Evolutionary conservation across 2,113 vertebrate species (phyloP).

Genomic region (Noturus placidus): DNA sequence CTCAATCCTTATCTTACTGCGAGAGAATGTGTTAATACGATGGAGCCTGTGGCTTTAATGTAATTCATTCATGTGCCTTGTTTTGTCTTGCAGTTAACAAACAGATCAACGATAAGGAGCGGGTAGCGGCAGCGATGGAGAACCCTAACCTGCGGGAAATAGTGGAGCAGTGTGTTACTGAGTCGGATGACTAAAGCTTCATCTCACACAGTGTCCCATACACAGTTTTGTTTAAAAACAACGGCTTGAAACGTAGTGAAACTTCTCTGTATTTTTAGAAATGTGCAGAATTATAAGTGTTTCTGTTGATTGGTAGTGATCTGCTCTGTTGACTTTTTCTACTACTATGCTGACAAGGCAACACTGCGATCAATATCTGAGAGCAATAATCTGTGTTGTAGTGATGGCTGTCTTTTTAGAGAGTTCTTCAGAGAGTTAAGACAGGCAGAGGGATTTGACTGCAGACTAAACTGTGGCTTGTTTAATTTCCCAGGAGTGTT

Average conservation of each 20-base stretch:
- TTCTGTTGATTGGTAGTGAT: not conserved
- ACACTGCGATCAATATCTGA: not conserved
- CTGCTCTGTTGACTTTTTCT: not conserved
- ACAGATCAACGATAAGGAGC: constrained; percentile 98
- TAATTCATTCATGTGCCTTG: not conserved
- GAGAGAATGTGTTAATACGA: constrained; percentile 9
- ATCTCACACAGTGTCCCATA: not conserved
- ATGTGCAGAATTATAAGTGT: not conserved
- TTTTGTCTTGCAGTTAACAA: constrained; percentile 85
- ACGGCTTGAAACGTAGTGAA: not conserved
- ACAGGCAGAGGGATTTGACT: not conserved
- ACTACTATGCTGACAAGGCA: not conserved
- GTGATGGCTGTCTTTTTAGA: not conserved
- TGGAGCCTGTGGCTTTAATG: not conserved
- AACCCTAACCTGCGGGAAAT: constrained; percentile 92
- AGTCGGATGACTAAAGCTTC: constrained; percentile 81
- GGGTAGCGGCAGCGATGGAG: constrained; percentile 98
- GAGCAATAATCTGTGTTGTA: not conserved
- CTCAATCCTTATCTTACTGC: not conserved
- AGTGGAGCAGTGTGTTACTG: constrained; percentile 91
- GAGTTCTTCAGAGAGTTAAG: not conserved
- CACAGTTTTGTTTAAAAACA: not conserved
- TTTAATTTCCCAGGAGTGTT: not conserved
- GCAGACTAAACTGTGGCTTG: not conserved
- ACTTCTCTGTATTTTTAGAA: not conserved